phyloP scores from a whole-genome alignment of 2,888 invertebrate genomes.

The Criorhina ranunculi region DNA sequence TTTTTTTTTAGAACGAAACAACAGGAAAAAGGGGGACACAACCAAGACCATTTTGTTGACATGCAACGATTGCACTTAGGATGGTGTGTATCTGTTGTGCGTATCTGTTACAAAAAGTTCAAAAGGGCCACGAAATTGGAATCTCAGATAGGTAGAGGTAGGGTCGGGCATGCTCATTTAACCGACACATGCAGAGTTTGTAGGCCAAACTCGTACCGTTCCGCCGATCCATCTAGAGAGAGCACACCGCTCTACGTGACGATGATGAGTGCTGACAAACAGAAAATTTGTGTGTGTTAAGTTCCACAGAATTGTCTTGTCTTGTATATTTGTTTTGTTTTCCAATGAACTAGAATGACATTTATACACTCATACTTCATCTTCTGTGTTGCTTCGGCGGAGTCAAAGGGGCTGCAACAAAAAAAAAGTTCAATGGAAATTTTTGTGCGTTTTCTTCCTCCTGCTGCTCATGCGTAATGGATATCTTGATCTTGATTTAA shows the following conservation, averaged over 20 bases:
- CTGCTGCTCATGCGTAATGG: constrained; percentile 44
- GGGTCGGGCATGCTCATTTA: constrained; percentile 48
- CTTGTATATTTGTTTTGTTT: constrained; percentile 60
- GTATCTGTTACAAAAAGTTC: constrained; percentile 72
- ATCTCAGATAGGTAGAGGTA: constrained; percentile 25
- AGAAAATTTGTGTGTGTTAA: constrained; percentile 50
- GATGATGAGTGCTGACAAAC: constrained; percentile 75
- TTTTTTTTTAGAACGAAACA: constrained; percentile 25
- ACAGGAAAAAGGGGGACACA: constrained; percentile 10
- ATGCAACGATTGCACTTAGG: constrained; percentile 74
- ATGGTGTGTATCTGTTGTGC: constrained; percentile 49
- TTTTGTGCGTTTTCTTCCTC: background rate
- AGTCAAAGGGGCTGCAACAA: background rate
- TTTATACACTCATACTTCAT: constrained; percentile 71
- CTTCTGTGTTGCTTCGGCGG: constrained; percentile 10
- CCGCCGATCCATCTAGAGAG: background rate
- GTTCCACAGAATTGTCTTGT: constrained; percentile 63
- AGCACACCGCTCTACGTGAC: constrained; percentile 65
- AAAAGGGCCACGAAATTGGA: constrained; percentile 61
- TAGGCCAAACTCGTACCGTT: constrained; percentile 28
- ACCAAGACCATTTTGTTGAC: constrained; percentile 62
- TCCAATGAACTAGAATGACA: constrained; percentile 73
- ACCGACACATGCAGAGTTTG: constrained; percentile 28
- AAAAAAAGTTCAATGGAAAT: constrained; percentile 55
- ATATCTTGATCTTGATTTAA: constrained; percentile 73